These are phyloP conservation scores for Quadroppia sp. DNA, from an alignment of 2,888 invertebrate genomes.

Conservation along the genomic window DNA sequence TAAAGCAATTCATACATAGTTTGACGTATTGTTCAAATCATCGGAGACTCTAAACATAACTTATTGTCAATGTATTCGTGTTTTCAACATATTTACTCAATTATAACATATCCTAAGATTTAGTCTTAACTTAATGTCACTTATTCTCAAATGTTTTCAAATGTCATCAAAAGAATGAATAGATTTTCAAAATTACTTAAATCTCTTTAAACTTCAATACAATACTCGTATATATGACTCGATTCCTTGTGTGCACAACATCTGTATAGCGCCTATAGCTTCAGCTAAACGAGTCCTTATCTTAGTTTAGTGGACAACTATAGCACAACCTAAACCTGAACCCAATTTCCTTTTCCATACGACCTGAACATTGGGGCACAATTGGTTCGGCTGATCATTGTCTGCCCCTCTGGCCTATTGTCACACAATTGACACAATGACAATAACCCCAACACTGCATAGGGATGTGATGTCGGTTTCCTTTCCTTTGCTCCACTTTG, in stretches of 20 bases:
- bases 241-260: not conserved
- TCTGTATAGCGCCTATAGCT: not conserved
- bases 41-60: constrained; percentile 12
- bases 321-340: not conserved
- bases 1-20: constrained; percentile 17
- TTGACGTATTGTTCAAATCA: constrained; percentile 13
- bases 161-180: not conserved
- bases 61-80: not conserved
- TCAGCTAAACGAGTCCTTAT: not conserved
- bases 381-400: constrained; percentile 5
- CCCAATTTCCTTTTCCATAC: constrained; percentile 17
- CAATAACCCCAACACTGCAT: constrained; percentile 27
- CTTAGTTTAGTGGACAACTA: not conserved
- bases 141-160: not conserved
- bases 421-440: constrained; percentile 12
- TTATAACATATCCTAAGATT: not conserved
- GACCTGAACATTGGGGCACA: not conserved
- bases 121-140: not conserved
- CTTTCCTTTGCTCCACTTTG: constrained; percentile 11
- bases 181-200: not conserved
- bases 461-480: constrained; percentile 14
- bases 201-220: not conserved
- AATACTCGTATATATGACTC: not conserved
- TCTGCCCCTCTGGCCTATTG: constrained; percentile 29
- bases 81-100: not conserved